Percentiles rank a stretch among this genome's conserved stretches.
These are phyloP conservation scores for Polydrusus pterygomalis DNA, from an alignment of 2,888 invertebrate species.

Conservation along the genomic window DNA sequence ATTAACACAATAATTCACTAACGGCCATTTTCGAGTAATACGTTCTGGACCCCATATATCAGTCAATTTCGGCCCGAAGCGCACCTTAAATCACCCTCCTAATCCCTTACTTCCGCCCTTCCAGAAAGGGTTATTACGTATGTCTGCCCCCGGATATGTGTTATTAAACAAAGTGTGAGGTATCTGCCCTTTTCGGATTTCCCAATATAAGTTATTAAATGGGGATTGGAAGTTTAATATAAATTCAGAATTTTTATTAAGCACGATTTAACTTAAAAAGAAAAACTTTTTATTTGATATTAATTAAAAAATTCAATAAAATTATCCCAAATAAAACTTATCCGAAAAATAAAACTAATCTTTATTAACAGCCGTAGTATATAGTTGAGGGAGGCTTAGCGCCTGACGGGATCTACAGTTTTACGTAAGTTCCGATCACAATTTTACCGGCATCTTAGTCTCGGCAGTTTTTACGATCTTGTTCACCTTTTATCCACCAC, in stretches of 20 bases:
- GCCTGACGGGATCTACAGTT: too few relatives aligned
- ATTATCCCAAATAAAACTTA: too few relatives aligned
- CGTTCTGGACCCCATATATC: slow-evolving; percentile 47
- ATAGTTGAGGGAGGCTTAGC: too few relatives aligned
- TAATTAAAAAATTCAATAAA: too few relatives aligned
- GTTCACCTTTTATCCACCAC: too few relatives aligned
- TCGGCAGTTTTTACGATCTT: too few relatives aligned
- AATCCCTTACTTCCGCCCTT: slow-evolving; percentile 51
- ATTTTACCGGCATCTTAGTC: too few relatives aligned
- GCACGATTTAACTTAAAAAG: too few relatives aligned
- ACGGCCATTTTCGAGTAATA: slow-evolving; percentile 49
- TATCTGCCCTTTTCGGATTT: slow-evolving; percentile 36
- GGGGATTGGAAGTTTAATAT: slow-evolving; percentile 8
- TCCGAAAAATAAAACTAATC: too few relatives aligned
- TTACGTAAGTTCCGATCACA: too few relatives aligned
- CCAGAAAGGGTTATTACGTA: slow-evolving; percentile 53
- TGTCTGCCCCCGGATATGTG: slow-evolving; percentile 50
- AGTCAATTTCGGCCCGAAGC: slow-evolving; percentile 50
- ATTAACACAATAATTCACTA: slow-evolving; percentile 47
- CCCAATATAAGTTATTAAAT: slow-evolving; percentile 42
- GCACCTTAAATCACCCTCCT: slow-evolving; percentile 53
- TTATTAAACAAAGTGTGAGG: slow-evolving; percentile 45
- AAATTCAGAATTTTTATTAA: slow-evolving; percentile 15
- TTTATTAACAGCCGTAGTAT: too few relatives aligned
- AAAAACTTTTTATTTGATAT: too few relatives aligned